Base-by-base conservation (phyloP, 1,140 invertebrate genomes). In the Lepidurus couesii region DNA sequence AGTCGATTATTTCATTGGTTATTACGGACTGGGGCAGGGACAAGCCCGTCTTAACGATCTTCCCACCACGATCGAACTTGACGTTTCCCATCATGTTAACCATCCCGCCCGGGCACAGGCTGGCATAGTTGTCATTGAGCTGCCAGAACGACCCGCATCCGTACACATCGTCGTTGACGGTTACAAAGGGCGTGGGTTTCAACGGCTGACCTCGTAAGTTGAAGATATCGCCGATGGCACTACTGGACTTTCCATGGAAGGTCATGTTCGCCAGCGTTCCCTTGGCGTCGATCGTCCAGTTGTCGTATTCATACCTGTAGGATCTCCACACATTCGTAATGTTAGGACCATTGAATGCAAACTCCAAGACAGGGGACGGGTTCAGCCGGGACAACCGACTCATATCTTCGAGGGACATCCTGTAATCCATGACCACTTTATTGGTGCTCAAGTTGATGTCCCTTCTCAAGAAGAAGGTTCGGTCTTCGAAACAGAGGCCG, bases 91-190 rank as follows among this genome's bases (percentile, higher is more conserved):
- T n/a, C 16, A 65, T 9, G 21, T 21, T 65, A 21, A 65, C 53
- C 6, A 7, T 21, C 1, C 53, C 53, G 16, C 53, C 53, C 7
- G 53, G 53, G 53, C 53, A 65, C 1, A n/a, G 21, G 16, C 16
- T 65, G 5, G 53, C 53, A 3, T 65, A n/a, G 1, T 9, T 16
- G 8, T 13, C 16, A 21, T 65, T 21, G 16, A 9, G 8, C n/a
- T n/a, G 13, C 53, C 53, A 65, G 53, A 65, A 65, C 53, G 53
- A 65, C 6, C 53, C 53, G 21, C 53, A 65, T 65, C 53, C 53
- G 3, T 65, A 65, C 4, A 13, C 21, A 5, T 65, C 53, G 21
- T 65, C 53, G 21, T 21, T 16, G 21, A 65, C 53, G 13, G 7
- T 7, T 0, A 65, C 53, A 16, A 65, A 65, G 1, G 53, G 53